Conservation (phyloP, 2,113 vertebrate species). For the Microcebus tavaratra region DNA sequence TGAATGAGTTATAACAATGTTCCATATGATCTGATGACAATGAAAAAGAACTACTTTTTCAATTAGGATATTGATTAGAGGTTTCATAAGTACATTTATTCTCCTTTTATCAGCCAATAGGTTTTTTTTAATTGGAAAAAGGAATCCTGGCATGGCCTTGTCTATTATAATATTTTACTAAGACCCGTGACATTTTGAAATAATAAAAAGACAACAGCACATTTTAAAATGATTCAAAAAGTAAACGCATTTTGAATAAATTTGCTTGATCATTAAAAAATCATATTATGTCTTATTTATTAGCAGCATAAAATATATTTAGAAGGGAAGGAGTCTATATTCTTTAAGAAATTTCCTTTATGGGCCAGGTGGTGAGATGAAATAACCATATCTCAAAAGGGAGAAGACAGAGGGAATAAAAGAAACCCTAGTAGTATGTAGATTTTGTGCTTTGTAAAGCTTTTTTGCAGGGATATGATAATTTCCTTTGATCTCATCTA, state of each 20-base stretch:
- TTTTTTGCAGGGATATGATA: background rate
- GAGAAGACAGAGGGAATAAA: background rate
- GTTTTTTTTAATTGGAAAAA: background rate
- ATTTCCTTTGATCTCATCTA: background rate
- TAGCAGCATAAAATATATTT: background rate
- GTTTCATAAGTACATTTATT: conserved; percentile 37
- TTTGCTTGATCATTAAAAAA: conserved; percentile 10
- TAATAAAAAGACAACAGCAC: conserved; percentile 8
- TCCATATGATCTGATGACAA: background rate
- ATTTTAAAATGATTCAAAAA: background rate
- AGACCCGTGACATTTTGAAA: background rate
- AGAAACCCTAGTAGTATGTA: background rate
- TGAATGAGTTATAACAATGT: background rate
- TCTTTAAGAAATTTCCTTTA: background rate
- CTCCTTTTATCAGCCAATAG: conserved; percentile 35
- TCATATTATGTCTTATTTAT: background rate
- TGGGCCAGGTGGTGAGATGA: background rate
- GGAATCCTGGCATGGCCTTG: background rate
- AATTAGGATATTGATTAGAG: conserved; percentile 65
- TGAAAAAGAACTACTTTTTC: conserved; percentile 26
- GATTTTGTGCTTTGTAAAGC: background rate
- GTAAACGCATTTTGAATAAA: background rate
- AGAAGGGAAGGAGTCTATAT: background rate
- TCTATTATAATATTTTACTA: background rate
- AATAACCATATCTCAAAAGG: background rate